phyloP scores from a whole-genome alignment of 1,140 invertebrate genomes.

The Potamilus streckersoni region DNA sequence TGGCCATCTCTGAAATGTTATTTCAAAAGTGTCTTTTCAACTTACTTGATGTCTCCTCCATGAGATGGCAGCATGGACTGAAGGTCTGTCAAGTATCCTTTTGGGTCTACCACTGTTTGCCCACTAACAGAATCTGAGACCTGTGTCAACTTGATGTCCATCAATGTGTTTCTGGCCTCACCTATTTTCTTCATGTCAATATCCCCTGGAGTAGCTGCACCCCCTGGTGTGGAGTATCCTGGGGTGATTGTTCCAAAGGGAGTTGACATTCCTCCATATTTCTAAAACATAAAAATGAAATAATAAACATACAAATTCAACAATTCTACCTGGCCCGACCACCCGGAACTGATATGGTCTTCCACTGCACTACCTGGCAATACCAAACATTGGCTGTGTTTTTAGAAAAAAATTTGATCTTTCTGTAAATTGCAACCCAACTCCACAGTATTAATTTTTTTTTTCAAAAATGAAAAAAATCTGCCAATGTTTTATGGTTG shows the following conservation, averaged over 20 bases:
- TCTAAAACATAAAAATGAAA: slow-evolving; percentile 42
- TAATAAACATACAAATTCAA: background rate
- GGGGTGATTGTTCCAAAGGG: slow-evolving; percentile 76
- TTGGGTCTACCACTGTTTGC: slow-evolving; percentile 99
- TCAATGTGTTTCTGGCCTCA: slow-evolving; percentile 98
- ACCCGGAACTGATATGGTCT: too few species aligned
- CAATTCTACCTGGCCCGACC: too few species aligned
- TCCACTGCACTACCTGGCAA: background rate
- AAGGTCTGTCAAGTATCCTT: slow-evolving; percentile 98
- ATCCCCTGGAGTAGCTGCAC: slow-evolving; percentile 83
- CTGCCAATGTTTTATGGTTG: too few species aligned
- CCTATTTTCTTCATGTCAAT: slow-evolving; percentile 99
- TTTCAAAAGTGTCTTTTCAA: slow-evolving; percentile 1
- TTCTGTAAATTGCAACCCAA: background rate
- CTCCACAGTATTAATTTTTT: background rate
- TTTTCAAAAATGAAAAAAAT: background rate
- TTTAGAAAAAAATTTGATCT: background rate
- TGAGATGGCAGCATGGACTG: slow-evolving; percentile 99
- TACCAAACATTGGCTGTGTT: background rate
- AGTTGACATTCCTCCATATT: slow-evolving; percentile 64
- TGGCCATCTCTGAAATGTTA: too few species aligned
- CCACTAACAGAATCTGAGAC: slow-evolving; percentile 98
- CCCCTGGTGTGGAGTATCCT: slow-evolving; percentile 68
- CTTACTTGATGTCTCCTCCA: slow-evolving; percentile 94
- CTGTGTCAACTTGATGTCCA: slow-evolving; percentile 99